Evolutionary conservation across 2,888 invertebrate genomes (phyloP), one percentile per base, ranked within the genome.

Genomic region (Callimorpha dominula): DNA sequence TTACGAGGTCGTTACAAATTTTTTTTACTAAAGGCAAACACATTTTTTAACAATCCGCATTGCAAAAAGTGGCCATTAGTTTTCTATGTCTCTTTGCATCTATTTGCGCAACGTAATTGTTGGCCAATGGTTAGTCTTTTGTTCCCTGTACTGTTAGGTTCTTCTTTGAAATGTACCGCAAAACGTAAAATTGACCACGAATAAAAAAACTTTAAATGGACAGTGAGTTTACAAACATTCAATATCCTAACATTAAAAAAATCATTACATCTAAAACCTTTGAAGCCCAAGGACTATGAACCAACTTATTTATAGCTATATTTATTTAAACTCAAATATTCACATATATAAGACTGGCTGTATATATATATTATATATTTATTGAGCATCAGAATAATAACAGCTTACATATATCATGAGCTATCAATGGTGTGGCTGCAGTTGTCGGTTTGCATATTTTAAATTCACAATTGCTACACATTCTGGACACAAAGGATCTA

Each of bases 41-140:
- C n/a, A 85, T 87, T 89, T 91, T 92, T 91, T 90, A 89, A 87
- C 82, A 80, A 86, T 87, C 84, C 75, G 65, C 81, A 81, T 87
- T 92, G 93, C 93, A 93, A 94, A 93, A 93, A 93, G 80, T 85
- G 62, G 71, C 74, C 84, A 79, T 87, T 91, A 91, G 89, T 91
- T 89, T 86, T 81, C 76, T 79, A 46, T 46, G 81, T 68, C 78
- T 73, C 81, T 84, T 87, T 71, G 88, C 85, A 79, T 85, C 83
- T 89, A 86, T 91, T 93, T 93, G 92, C 88, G 88, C 90, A 92
- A 91, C 81, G 83, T 78, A 78, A 79, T 83, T 82, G 86, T 87
- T 87, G 82, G 86, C 87, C 78, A 75, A 81, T 80, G 80, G 81
- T 78, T 77, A 78, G 69, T 71, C 78, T 79, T 83, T 89, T 89